Evolutionary conservation across 2,888 invertebrate species (phyloP), one percentile per base, ranked within the genome.

Genomic region (Melanostoma mellinum): DNA sequence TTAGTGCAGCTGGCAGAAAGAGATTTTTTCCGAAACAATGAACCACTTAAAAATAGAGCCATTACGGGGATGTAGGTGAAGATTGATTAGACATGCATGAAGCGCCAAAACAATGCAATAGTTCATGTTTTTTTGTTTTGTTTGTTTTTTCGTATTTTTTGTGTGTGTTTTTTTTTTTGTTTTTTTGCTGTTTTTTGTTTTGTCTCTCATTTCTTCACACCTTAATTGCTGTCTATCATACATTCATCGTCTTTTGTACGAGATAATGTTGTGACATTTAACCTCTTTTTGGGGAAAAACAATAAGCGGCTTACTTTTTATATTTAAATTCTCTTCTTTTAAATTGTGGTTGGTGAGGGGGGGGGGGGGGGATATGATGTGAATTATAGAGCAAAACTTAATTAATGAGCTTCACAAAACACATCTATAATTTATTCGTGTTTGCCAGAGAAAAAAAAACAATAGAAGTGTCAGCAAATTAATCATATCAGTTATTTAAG

Each of bases 21-120:
- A 33, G 33, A 52, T 52, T 33, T 33, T 52, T 58, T 58, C 36
- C 30, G 42, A 77, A 63, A 77, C 76, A 77, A 69, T 77, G 56
- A 55, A 40, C 61, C 69, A 63, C 61, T 63, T 65, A 20, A 20
- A 58, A 36, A 55, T 46, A 33, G 35, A 53, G 38, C 72, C 56
- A 72, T 72, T 72, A 65, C 38, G 72, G 65, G 78, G 78, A 78
- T 72, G 71, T 78, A 78, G 72, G 71, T 67, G 72, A 78, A 65
- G 50, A 72, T 72, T 72, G 72, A 72, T 78, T 78, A 78, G 72
- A 78, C 71, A 78, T 72, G 78, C 78, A 78, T 72, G 78, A 65
- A 60, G 65, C 58, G 46, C 61, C 72, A 71, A 72, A 9, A 72
- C 72, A 67, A 58, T 67, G 78, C 71, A 72, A 72, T 52, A 60